Evolutionary conservation across 2,797 vertebrate species (phyloP), one percentile per base, ranked within the genome.

Genomic region (Microhierax caerulescens): DNA sequence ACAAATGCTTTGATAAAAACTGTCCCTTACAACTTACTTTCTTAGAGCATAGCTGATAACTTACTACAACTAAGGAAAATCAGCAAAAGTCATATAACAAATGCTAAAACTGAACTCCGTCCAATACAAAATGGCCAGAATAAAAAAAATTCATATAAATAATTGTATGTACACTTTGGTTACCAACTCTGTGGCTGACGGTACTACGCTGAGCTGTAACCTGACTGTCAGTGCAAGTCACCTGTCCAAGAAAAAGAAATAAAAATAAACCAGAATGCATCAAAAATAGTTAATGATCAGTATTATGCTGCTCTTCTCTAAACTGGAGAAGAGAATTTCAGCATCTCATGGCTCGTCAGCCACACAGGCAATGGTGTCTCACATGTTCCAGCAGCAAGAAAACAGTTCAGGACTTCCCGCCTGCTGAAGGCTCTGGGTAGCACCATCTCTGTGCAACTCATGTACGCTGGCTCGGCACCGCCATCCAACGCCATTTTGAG

Each of bases 81-180:
- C 43, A 72, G 67, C 25, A 6, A 2, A 69, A 83, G 54, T 82
- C 85, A 30, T n/a, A 15, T 19, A 88, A 88, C 53, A 93, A 95
- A 90, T 74, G 65, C 65, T 91, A 68, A 91, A 91, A 85, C 53
- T 69, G 83, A 96, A 96, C 45, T 61, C 59, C 53, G 70, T 82
- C 61, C 84, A 80, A 79, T 96, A 93, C 37, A 79, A 95, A 97
- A 97, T 69, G 80, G 79, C 70, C 69, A 94, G 68, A 96, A 96
- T 91, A 34, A 93, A 68, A 87, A 85, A 75, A 88, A 88, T 19
- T 84, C 50, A 96, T 97, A 98, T 98, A 98, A 98, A 97, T 97
- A 97, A 60, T 96, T 45, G 27, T 80, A 69, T 92, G 82, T 93
- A 97, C 87, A 95, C 76, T 88, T 96, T 91, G 74, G 76, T 94